phyloP scores from a whole-genome alignment of 2,888 invertebrate species.

The Nomada lathburiana region DNA sequence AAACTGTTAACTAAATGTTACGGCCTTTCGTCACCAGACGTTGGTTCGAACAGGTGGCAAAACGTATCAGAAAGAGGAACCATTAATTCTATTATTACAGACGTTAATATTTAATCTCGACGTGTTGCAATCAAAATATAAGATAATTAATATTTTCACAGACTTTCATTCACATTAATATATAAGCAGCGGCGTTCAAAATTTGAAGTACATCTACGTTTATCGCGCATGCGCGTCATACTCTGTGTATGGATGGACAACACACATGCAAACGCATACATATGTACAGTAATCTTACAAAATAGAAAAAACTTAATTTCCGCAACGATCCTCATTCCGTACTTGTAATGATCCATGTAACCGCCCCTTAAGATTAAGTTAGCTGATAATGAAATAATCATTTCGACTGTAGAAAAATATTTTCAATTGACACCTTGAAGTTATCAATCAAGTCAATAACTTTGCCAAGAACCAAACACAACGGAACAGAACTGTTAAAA shows the following conservation, averaged over 20 bases:
- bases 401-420: neutral
- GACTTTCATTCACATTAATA: neutral
- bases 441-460: neutral
- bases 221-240: neutral
- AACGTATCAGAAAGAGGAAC: neutral
- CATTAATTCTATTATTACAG: neutral
- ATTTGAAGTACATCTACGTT: neutral
- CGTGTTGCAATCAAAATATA: no score
- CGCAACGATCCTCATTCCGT: neutral
- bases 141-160: neutral
- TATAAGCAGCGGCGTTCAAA: neutral
- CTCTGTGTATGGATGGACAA: neutral
- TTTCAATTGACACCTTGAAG: neutral
- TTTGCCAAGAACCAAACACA: neutral
- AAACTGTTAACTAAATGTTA: constrained; percentile 6
- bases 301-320: neutral
- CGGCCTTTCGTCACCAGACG: neutral
- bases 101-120: no score
- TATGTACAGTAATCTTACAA: neutral
- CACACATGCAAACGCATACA: neutral
- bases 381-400: neutral
- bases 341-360: neutral
- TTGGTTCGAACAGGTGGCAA: neutral
- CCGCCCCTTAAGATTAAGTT: neutral
- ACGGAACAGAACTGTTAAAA: neutral